phyloP scores from a whole-genome alignment of 2,113 vertebrate genomes.

The Cinclus mexicanus region DNA sequence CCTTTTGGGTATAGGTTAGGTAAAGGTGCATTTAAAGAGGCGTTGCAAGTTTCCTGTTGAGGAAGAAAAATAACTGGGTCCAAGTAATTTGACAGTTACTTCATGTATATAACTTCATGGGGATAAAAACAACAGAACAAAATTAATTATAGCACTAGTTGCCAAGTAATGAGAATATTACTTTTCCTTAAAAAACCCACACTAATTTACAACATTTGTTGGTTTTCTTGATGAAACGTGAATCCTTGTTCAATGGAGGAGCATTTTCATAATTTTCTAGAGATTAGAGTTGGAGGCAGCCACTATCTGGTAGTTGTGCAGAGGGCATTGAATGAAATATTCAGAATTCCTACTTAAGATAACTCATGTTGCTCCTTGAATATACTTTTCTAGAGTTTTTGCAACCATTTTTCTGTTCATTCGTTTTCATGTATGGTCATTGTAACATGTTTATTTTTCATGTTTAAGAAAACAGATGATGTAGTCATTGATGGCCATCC shows the following conservation, averaged over 20 bases:
- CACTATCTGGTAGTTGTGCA: background rate
- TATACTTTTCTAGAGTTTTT: background rate
- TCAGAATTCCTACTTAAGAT: background rate
- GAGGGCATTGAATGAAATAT: background rate
- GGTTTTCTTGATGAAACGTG: background rate
- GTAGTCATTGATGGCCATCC: background rate
- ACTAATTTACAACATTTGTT: background rate
- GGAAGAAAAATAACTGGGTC: background rate
- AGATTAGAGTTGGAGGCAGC: background rate
- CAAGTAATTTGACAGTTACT: background rate
- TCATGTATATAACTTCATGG: background rate
- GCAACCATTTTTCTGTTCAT: background rate
- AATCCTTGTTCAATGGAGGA: background rate
- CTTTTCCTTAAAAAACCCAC: background rate
- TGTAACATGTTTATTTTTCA: background rate
- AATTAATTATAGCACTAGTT: background rate
- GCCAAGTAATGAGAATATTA: background rate
- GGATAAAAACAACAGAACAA: background rate
- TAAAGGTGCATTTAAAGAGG: background rate
- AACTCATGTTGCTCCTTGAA: background rate
- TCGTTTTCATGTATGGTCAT: background rate
- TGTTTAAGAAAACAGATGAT: background rate
- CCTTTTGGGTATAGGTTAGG: background rate
- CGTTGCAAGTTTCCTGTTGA: background rate
- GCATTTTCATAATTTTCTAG: background rate